Evolutionary conservation across 2,888 invertebrate species (phyloP).

Genomic region (Oasisia sp.): DNA sequence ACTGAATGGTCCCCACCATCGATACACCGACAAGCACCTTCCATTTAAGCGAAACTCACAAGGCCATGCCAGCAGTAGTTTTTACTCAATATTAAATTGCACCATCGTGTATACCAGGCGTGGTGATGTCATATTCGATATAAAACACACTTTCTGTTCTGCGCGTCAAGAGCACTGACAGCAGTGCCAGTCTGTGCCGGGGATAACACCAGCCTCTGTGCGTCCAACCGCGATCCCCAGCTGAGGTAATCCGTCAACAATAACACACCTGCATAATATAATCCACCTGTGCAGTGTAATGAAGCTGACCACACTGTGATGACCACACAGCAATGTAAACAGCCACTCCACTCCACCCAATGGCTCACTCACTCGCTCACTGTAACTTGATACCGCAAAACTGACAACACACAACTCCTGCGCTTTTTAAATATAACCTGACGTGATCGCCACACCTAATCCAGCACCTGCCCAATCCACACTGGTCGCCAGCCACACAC

Average conservation of each 20-base stretch:
- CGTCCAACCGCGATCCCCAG: neutral
- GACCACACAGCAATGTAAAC: neutral
- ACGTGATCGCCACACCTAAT: neutral
- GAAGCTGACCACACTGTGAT: neutral
- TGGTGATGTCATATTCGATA: neutral
- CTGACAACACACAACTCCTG: neutral
- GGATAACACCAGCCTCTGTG: neutral
- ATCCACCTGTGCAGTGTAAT: neutral
- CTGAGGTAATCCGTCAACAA: neutral
- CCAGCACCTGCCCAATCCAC: neutral
- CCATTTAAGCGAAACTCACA: neutral
- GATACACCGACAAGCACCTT: neutral
- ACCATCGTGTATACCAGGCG: neutral
- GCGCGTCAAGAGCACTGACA: neutral
- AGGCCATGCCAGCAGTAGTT: neutral
- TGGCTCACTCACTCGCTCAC: neutral
- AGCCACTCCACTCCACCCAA: neutral
- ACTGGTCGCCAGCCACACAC: neutral
- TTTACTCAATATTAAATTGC: neutral
- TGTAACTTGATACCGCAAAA: neutral
- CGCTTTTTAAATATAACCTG: constrained; percentile 6
- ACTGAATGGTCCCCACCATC: neutral
- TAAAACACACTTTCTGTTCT: neutral
- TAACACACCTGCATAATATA: neutral
- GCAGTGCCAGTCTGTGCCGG: neutral